Evolutionary conservation across 2,888 invertebrate species (phyloP).

Genomic region (Perdita meconis): DNA sequence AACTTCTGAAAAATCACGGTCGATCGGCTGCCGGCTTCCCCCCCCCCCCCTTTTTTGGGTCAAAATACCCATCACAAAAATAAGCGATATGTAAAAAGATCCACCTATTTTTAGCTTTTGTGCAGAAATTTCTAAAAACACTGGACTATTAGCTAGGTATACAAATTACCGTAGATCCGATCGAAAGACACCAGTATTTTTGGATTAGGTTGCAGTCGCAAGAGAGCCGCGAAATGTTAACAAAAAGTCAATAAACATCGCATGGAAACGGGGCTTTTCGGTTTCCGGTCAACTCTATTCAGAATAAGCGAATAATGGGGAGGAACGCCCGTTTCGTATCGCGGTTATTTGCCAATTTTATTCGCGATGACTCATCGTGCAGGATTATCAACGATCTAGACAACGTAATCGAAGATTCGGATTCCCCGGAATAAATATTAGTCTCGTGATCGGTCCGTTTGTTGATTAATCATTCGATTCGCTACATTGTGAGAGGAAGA

Average conservation of each 20-base stretch:
- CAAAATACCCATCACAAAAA: no score
- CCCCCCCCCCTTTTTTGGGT: no score
- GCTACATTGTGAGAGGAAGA: constrained; percentile 43
- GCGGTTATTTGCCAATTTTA: constrained; percentile 38
- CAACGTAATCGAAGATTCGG: constrained; percentile 9
- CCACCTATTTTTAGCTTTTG: no score
- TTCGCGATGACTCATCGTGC: background rate
- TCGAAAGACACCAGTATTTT: background rate
- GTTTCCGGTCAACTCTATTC: constrained; percentile 46
- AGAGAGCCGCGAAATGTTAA: background rate
- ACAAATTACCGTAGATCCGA: background rate
- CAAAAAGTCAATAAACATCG: constrained; percentile 55
- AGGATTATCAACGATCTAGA: constrained; percentile 43
- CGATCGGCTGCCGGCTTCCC: no score
- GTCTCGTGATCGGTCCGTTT: constrained; percentile 19
- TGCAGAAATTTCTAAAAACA: no score
- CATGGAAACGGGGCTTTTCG: constrained; percentile 21
- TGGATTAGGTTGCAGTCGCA: background rate
- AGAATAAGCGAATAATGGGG: constrained; percentile 11
- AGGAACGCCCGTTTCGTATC: constrained; percentile 11
- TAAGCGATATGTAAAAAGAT: no score
- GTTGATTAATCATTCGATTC: constrained; percentile 39
- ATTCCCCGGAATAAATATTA: constrained; percentile 33
- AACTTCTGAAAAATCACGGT: no score
- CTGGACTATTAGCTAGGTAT: background rate